These are phyloP conservation scores for Malurus leucopterus DNA, from an alignment of 2,797 vertebrate genomes.

Conservation along the genomic window DNA sequence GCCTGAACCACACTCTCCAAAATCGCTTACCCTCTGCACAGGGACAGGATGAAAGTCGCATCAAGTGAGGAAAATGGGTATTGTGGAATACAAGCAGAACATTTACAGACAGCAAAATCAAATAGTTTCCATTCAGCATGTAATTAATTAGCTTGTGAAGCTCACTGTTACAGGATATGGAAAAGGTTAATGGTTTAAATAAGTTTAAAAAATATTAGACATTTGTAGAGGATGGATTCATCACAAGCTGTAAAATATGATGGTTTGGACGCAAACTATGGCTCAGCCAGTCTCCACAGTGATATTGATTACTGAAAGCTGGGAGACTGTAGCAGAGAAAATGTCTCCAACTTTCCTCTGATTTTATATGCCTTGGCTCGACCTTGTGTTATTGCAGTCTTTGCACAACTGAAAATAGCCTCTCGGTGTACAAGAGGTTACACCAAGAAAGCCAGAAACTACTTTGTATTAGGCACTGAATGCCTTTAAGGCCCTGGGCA, in stretches of 20 bases:
- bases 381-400: not conserved
- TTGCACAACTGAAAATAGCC: not conserved
- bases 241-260: not conserved
- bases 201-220: not conserved
- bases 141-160: not conserved
- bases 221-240: not conserved
- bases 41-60: not conserved
- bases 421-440: not conserved
- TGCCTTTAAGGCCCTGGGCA: not conserved
- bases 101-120: not conserved
- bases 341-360: not conserved
- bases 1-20: rapidly evolving
- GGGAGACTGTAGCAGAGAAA: not conserved
- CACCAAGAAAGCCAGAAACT: not conserved
- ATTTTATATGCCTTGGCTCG: not conserved
- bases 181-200: not conserved
- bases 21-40: not conserved
- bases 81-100: not conserved
- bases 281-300: not conserved
- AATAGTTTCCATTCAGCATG: not conserved
- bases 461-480: not conserved
- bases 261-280: not conserved
- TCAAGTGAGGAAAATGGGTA: not conserved
- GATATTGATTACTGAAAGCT: not conserved
- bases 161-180: not conserved